Conservation (phyloP, 2,113 vertebrate species). For the Proteles cristata region DNA sequence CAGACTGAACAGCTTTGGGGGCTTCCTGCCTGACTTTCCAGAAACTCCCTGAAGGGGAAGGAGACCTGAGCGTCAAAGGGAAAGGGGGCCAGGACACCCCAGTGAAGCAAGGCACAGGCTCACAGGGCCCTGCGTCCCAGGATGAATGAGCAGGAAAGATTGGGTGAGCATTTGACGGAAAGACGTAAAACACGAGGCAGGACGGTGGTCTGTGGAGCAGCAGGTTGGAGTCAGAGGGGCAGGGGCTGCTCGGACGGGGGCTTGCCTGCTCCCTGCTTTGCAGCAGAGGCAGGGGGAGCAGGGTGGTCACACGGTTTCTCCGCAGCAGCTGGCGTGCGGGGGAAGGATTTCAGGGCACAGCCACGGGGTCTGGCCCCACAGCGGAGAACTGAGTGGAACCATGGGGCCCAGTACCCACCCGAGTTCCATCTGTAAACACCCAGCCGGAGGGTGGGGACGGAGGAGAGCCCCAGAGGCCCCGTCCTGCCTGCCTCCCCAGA, state of each 20-base stretch:
- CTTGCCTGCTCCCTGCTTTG: accelerated
- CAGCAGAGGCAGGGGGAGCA: background rate
- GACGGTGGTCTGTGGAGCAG: background rate
- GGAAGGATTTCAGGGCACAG: background rate
- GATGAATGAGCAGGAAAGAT: background rate
- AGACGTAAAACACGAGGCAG: background rate
- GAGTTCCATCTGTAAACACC: background rate
- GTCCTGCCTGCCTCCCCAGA: background rate
- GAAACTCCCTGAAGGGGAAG: accelerated
- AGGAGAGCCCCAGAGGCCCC: background rate
- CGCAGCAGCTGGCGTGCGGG: no score
- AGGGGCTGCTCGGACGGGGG: no score
- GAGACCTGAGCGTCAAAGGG: background rate
- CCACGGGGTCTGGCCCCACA: background rate
- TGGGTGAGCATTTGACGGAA: background rate
- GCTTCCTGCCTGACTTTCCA: background rate
- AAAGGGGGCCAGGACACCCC: background rate
- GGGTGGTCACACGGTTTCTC: background rate
- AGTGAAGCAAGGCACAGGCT: accelerated
- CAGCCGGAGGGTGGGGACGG: accelerated
- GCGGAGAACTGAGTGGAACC: background rate
- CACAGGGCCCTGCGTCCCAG: background rate
- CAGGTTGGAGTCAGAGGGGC: no score
- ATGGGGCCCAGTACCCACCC: accelerated
- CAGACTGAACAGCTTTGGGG: accelerated